Base-by-base conservation (phyloP, 2,797 vertebrate species). In the Siniperca scherzeri region DNA sequence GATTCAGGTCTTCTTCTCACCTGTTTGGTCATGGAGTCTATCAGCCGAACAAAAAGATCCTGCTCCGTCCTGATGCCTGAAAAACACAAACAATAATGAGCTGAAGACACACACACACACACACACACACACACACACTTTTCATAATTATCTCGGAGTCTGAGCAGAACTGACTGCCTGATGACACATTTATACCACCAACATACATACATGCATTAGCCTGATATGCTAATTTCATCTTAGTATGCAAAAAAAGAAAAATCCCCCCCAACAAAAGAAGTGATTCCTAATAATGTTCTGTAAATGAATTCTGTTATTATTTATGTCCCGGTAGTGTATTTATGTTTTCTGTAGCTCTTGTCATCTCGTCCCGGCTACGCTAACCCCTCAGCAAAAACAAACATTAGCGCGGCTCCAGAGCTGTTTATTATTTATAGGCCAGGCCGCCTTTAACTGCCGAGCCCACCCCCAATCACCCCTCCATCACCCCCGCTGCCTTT, bases 21-120 rank as follows among this genome's bases (percentile, higher is more conserved):
- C 97, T 98, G 97, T 93, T 99, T 99, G 85, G 98, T 98, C 98
- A 98, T 98, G 91, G 97, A 98, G 95, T 98, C 98, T 0, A 99
- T 97, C 80, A 99, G 97, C 17, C 98, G 96, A 0, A 99, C 97
- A 0, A 96, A 99, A 36, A 99, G 93, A 79, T 98, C 98, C 91
- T 99, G 98, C 83, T 98, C 97, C 0, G 98, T 99, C 76, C 98
- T 95, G 87, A 98, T 97, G 33, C 98, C 98, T 98, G 95, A 0
- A 88, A 82, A 4, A 83, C 17, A 72, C 40, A 81, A 70, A 62
- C 55, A 78, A 22, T 9, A 22, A 57, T 56, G 33, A 78, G 44
- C 59, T 10, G 46, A 22, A 12, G 11, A 56, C 44, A 65, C 64
- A 57, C 27, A 40, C 59, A 55, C n/a, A n/a, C n/a, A 30, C 27